A percentile compares a stretch with the other conserved stretches of the same genome.
phyloP scores from a whole-genome alignment of 2,888 invertebrate genomes.

The Lagria hirta region DNA sequence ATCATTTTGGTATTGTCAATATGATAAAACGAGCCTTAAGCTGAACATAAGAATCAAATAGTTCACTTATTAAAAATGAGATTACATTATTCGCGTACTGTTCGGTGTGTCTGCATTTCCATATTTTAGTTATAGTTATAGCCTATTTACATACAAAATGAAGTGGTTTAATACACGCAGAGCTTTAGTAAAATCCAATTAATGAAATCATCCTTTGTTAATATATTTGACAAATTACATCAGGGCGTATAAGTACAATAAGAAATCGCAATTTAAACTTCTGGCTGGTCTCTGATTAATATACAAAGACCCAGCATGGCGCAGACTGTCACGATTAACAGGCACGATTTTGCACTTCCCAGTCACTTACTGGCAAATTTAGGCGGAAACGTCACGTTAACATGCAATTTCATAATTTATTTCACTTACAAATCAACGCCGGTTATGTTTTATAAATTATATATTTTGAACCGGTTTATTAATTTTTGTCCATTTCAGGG shows the following conservation, averaged over 20 bases:
- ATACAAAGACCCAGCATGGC: slow-evolving; percentile 44
- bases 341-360: slow-evolving; percentile 44
- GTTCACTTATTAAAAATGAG: no score
- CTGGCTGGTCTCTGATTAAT: slow-evolving; percentile 40
- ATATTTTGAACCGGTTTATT: slow-evolving; percentile 22
- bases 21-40: no score
- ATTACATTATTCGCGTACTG: no score
- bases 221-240: slow-evolving; percentile 19
- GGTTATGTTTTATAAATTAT: slow-evolving; percentile 31
- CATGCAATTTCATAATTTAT: slow-evolving; percentile 48
- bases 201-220: no score
- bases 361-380: slow-evolving; percentile 45
- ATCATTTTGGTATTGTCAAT: no score
- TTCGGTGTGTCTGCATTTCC: no score
- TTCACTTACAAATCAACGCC: slow-evolving; percentile 45
- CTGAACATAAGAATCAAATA: no score
- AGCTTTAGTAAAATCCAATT: no score
- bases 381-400: slow-evolving; percentile 43
- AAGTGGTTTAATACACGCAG: no score
- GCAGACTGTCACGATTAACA: slow-evolving; percentile 48
- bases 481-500: slow-evolving; percentile 31
- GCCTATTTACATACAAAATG: no score
- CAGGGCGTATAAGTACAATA: slow-evolving; percentile 6
- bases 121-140: no score
- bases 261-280: slow-evolving; percentile 27